phyloP scores from a whole-genome alignment of 2,888 invertebrate species.

The Idaea aversata region DNA sequence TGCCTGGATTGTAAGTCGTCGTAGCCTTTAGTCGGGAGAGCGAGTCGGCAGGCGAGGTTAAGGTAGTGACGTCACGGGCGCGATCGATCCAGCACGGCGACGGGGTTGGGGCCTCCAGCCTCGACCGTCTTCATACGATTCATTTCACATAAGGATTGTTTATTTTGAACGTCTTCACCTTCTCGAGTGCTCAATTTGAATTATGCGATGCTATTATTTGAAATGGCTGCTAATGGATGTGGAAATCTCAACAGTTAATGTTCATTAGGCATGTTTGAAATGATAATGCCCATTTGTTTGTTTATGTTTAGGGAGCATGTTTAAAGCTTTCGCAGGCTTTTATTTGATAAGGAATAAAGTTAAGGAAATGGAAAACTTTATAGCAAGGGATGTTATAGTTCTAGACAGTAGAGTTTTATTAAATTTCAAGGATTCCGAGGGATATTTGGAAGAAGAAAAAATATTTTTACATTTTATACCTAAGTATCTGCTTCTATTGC shows the following conservation, averaged over 20 bases:
- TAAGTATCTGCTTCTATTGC: too few relatives aligned
- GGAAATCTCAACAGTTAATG: conserved; percentile 12
- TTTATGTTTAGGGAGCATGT: neutral
- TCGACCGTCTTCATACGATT: conserved; percentile 35
- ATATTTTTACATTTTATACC: too few relatives aligned
- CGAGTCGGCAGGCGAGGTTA: conserved; percentile 50
- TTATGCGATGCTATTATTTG: neutral
- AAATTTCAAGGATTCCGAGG: neutral
- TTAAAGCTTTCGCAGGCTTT: neutral
- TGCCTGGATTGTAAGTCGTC: neutral
- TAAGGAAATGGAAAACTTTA: neutral
- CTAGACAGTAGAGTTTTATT: neutral
- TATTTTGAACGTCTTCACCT: conserved; percentile 33
- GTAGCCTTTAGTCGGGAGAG: neutral
- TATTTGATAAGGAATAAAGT: neutral
- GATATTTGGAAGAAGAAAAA: too few relatives aligned
- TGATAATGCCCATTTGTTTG: neutral
- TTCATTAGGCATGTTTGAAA: conserved; percentile 1
- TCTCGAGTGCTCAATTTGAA: conserved; percentile 4
- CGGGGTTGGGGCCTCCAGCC: conserved; percentile 24
- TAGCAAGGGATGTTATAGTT: neutral
- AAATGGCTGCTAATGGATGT: conserved; percentile 4
- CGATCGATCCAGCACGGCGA: conserved; percentile 54
- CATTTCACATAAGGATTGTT: conserved; percentile 46
- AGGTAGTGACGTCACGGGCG: conserved; percentile 71